Evolutionary conservation across 2,888 invertebrate species (phyloP).

Genomic region (Abscondita cerata): DNA sequence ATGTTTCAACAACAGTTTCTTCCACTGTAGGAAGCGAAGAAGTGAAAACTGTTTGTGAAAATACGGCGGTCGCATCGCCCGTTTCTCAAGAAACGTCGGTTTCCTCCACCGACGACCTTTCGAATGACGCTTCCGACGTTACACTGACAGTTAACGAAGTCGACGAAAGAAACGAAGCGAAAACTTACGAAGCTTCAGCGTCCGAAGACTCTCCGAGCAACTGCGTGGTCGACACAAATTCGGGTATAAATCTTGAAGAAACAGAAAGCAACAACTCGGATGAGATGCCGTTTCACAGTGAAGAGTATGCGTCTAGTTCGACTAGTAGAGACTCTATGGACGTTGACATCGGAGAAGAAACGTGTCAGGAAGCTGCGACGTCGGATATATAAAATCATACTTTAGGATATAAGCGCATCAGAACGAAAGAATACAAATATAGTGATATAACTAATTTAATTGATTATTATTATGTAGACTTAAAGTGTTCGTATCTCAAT

Average conservation of each 20-base stretch:
- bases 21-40: slow-evolving; percentile 7
- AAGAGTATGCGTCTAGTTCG: slow-evolving; percentile 21
- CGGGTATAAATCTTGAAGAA: slow-evolving; percentile 38
- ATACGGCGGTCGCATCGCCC: neutral
- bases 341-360: slow-evolving; percentile 23
- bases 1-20: slow-evolving; percentile 14
- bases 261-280: slow-evolving; percentile 14
- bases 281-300: neutral
- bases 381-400: slow-evolving; percentile 5
- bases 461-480: slow-evolving; percentile 1
- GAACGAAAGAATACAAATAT: neutral
- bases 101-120: slow-evolving; percentile 19
- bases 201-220: slow-evolving; percentile 59
- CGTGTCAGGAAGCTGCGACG: slow-evolving; percentile 24
- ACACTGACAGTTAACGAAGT: slow-evolving; percentile 19
- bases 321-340: slow-evolving; percentile 22
- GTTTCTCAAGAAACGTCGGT: slow-evolving; percentile 13
- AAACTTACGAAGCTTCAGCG: slow-evolving; percentile 53
- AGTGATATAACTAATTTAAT: slow-evolving; percentile 5
- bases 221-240: slow-evolving; percentile 50
- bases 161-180: slow-evolving; percentile 44
- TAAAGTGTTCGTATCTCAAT: slow-evolving; percentile 5
- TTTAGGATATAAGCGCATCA: neutral
- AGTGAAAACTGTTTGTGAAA: slow-evolving; percentile 6
- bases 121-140: slow-evolving; percentile 15